Evolutionary conservation across 2,797 vertebrate genomes (phyloP).

Genomic region (Periparus ater): DNA sequence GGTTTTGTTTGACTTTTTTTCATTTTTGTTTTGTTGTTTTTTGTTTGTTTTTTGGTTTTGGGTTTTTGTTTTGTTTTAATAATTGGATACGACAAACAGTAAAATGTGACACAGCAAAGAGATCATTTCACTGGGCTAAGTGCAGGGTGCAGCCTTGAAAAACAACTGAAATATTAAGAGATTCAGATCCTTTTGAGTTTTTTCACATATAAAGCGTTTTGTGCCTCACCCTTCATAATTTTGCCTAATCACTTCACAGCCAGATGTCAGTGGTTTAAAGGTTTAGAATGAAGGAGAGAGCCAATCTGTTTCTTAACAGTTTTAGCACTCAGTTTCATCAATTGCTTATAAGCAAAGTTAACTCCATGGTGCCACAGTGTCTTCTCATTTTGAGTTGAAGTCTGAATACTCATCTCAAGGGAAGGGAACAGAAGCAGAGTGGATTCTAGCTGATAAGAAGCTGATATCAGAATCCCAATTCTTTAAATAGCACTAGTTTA

Average conservation of each 20-base stretch:
- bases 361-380: background rate
- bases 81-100: background rate
- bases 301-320: background rate
- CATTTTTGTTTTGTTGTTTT: background rate
- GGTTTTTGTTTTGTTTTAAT: background rate
- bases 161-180: background rate
- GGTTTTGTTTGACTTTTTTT: background rate
- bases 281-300: background rate
- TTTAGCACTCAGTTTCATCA: background rate
- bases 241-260: background rate
- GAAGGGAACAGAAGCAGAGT: background rate
- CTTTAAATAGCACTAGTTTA: background rate
- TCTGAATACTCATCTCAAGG: background rate
- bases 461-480: background rate
- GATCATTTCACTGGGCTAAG: background rate
- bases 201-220: background rate
- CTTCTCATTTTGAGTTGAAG: background rate
- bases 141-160: background rate
- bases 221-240: background rate
- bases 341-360: background rate
- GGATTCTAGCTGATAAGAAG: background rate
- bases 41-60: background rate
- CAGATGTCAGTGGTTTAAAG: background rate
- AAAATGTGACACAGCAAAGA: background rate
- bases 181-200: background rate